Percentiles rank a stretch among this genome's conserved stretches.
phyloP scores from a whole-genome alignment of 2,888 invertebrate species.

The Cylindroiulus punctatus region DNA sequence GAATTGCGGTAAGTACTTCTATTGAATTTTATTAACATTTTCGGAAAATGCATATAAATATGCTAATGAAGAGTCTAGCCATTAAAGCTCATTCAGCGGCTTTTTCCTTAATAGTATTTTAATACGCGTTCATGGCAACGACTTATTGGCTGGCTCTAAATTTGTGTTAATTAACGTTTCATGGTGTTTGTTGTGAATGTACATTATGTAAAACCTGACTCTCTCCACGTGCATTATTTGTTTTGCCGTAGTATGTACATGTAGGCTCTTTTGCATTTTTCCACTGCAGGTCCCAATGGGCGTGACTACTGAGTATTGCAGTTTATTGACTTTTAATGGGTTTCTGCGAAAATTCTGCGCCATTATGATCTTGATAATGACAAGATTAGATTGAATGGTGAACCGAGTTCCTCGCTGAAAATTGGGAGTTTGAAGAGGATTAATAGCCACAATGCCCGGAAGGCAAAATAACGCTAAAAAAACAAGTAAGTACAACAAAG shows the following conservation, averaged over 20 bases:
- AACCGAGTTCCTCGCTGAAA: not conserved
- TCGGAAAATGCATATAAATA: conserved; percentile 23
- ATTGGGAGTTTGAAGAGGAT: no score
- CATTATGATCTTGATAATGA: conserved; percentile 12
- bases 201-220: conserved; percentile 14
- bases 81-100: not conserved
- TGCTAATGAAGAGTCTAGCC: conserved; percentile 24
- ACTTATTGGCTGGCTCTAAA: not conserved
- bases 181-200: conserved; percentile 27
- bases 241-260: no score
- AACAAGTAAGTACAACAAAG: no score
- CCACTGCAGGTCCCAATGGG: not conserved
- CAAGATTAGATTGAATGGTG: not conserved
- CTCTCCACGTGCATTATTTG: not conserved
- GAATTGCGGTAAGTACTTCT: not conserved
- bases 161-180: conserved; percentile 36
- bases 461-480: no score
- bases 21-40: conserved; percentile 43
- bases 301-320: conserved; percentile 13
- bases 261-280: not conserved
- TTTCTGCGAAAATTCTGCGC: conserved; percentile 11
- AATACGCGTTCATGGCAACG: conserved; percentile 3
- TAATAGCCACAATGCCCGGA: no score
- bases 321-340: conserved; percentile 45
- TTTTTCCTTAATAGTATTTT: not conserved